phyloP scores from a whole-genome alignment of 2,797 vertebrate species.

The Poeciliopsis infans region DNA sequence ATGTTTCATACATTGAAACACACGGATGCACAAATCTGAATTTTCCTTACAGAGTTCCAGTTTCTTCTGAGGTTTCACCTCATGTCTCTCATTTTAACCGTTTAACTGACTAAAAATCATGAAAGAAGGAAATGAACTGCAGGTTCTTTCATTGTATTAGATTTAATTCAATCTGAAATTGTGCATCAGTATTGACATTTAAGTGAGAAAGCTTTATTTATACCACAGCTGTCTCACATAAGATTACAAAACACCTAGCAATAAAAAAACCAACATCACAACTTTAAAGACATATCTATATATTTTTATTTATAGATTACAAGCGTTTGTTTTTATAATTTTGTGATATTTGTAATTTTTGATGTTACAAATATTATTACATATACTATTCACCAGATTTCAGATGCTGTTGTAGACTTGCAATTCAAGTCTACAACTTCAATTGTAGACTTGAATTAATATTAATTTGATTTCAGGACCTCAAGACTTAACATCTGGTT shows the following conservation, averaged over 20 bases:
- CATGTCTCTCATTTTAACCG: not conserved
- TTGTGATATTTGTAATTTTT: not conserved
- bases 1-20: not conserved
- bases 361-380: no score
- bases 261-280: not conserved
- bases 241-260: not conserved
- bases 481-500: not conserved
- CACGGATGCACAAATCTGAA: not conserved
- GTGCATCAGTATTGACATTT: not conserved
- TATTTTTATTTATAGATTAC: not conserved
- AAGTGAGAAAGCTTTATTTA: not conserved
- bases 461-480: not conserved
- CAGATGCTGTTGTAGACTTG: constrained; percentile 17
- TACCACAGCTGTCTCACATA: not conserved
- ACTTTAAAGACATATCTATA: not conserved
- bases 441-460: no score
- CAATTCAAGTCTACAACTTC: not conserved
- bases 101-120: no score
- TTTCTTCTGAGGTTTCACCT: not conserved
- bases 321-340: not conserved
- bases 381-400: not conserved
- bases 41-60: not conserved
- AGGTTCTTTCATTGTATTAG: not conserved
- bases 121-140: not conserved
- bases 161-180: not conserved